A percentile compares a stretch with the other conserved stretches of the same genome.
Conservation (phyloP, 2,113 vertebrate species). For the Tragelaphus buxtoni region DNA sequence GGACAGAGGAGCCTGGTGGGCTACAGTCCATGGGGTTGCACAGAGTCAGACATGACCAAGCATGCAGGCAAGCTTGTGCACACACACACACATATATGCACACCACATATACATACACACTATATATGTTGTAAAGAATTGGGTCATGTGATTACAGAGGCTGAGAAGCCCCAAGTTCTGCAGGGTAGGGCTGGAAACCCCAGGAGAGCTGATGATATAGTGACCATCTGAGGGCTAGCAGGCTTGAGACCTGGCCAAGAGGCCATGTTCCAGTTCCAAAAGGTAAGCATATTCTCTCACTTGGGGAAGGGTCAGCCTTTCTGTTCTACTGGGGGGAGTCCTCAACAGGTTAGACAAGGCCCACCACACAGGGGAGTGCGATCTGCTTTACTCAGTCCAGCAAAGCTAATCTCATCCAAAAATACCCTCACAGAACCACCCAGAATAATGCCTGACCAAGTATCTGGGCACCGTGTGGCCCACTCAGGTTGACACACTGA, state of each 20-base stretch:
- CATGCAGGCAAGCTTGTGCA: background rate
- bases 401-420: background rate
- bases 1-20: background rate
- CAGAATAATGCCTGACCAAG: background rate
- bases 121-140: background rate
- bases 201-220: rapidly evolving
- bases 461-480: background rate
- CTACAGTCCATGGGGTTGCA: background rate
- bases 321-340: background rate
- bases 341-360: background rate
- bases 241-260: background rate
- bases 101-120: background rate
- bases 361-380: background rate
- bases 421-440: background rate
- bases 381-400: background rate
- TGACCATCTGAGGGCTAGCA: background rate
- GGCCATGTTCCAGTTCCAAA: background rate
- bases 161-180: no score
- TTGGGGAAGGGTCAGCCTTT: background rate
- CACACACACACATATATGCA: background rate
- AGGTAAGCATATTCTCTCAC: background rate
- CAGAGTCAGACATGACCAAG: background rate
- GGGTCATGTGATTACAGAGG: background rate
- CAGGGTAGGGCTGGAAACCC: background rate
- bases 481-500: background rate